Evolutionary conservation across 1,140 invertebrate genomes (phyloP).

Genomic region (Neodiprion pinetum): DNA sequence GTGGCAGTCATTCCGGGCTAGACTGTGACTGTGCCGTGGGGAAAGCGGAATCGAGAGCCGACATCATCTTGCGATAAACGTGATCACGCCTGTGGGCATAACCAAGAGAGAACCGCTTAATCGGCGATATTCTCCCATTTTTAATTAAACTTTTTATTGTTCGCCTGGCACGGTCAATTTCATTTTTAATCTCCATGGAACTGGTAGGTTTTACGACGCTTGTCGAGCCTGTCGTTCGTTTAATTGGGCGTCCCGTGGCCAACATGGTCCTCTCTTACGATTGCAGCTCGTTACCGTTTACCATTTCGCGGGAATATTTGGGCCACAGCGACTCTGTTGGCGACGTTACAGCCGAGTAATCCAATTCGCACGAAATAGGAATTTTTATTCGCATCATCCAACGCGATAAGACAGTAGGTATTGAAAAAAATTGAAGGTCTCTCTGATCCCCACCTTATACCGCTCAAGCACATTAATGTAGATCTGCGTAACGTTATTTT

Average conservation of each 20-base stretch:
- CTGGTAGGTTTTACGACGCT: neutral
- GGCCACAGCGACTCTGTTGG: too few species aligned
- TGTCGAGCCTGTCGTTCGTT: neutral
- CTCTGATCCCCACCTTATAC: too few species aligned
- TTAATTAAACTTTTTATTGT: neutral
- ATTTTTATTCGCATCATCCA: too few species aligned
- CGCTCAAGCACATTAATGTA: too few species aligned
- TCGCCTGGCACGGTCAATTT: neutral
- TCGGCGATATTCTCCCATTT: neutral
- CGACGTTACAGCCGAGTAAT: too few species aligned
- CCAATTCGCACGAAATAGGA: too few species aligned
- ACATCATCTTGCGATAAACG: neutral
- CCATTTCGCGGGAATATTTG: neutral
- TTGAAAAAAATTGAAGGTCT: too few species aligned
- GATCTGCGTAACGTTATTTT: too few species aligned
- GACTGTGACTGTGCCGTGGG: neutral
- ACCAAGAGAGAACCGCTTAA: neutral
- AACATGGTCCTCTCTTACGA: neutral
- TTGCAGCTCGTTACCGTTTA: neutral
- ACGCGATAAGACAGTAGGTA: too few species aligned
- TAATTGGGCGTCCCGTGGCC: neutral
- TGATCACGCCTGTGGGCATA: neutral
- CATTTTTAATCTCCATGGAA: constrained; percentile 2
- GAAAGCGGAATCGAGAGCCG: neutral
- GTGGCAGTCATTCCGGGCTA: neutral